Conservation (phyloP, 2,113 vertebrate genomes). For the Tragelaphus scriptus region DNA sequence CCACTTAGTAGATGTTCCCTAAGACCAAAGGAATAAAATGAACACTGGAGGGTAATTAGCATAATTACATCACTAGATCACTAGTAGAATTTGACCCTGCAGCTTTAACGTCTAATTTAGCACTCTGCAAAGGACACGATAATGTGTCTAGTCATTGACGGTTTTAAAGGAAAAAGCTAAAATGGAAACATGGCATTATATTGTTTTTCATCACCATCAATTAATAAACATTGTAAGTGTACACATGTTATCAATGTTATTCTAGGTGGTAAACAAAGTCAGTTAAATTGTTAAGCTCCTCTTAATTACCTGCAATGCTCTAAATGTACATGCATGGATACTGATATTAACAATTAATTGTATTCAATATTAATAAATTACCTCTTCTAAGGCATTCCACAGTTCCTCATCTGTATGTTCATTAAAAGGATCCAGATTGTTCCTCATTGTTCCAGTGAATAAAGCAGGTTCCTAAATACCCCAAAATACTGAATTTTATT, state of each 20-base stretch:
- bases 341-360: neutral
- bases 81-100: neutral
- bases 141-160: neutral
- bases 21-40: neutral
- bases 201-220: neutral
- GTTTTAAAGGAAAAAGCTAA: neutral
- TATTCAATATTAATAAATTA: constrained; percentile 70
- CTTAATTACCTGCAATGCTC: neutral
- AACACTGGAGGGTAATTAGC: neutral
- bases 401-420: constrained; percentile 90
- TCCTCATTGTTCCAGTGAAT: constrained; percentile 94
- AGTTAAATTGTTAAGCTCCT: neutral
- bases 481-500: no score
- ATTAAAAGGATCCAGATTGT: constrained; percentile 94
- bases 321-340: neutral
- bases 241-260: neutral
- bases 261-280: neutral
- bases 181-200: neutral
- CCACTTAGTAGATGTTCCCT: neutral
- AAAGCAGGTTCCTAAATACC: constrained; percentile 90
- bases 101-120: neutral
- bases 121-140: neutral
- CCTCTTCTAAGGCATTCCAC: constrained; percentile 92
- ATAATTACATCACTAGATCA: neutral
- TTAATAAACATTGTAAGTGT: neutral